Percentiles rank a stretch among this genome's conserved stretches.
phyloP scores from a whole-genome alignment of 1,140 invertebrate species.

The Wiebesia pumilae region DNA sequence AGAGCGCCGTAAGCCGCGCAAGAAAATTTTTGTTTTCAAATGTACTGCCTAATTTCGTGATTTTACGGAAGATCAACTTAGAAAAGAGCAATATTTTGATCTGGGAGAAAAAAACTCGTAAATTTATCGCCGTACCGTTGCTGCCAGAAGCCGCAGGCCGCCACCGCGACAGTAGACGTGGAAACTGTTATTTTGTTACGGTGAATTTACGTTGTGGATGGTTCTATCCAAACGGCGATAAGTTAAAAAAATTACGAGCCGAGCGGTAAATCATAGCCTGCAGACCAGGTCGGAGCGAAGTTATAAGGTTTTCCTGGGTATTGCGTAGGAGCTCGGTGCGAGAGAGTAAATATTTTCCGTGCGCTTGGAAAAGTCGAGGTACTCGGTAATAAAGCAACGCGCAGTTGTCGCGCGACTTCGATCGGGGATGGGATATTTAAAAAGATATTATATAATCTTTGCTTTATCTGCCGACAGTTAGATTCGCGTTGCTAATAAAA shows the following conservation, averaged over 20 bases:
- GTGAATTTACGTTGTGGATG: constrained; percentile 64
- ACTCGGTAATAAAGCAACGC: constrained; percentile 66
- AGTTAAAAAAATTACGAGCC: constrained; percentile 71
- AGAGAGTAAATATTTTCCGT: constrained; percentile 50
- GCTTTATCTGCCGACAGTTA: too few relatives aligned
- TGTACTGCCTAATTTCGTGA: background rate
- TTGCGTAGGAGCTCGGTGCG: constrained; percentile 6
- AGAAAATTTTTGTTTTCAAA: background rate
- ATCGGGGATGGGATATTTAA: background rate
- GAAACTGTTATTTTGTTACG: constrained; percentile 60
- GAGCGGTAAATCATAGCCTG: constrained; percentile 64
- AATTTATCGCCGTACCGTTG: constrained; percentile 37
- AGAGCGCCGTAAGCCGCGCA: background rate
- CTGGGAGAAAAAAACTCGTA: constrained; percentile 19
- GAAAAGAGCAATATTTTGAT: constrained; percentile 32
- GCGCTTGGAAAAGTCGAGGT: constrained; percentile 52
- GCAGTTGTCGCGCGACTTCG: constrained; percentile 46
- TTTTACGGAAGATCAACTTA: constrained; percentile 33
- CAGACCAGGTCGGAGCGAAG: constrained; percentile 33
- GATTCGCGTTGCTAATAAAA: background rate
- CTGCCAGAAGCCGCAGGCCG: constrained; percentile 24
- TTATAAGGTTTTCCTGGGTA: constrained; percentile 13
- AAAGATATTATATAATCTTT: too few relatives aligned
- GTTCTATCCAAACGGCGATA: constrained; percentile 67
- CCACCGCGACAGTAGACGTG: constrained; percentile 30